Conservation (phyloP, 2,888 invertebrate genomes). For the Metallyticus violacea region DNA sequence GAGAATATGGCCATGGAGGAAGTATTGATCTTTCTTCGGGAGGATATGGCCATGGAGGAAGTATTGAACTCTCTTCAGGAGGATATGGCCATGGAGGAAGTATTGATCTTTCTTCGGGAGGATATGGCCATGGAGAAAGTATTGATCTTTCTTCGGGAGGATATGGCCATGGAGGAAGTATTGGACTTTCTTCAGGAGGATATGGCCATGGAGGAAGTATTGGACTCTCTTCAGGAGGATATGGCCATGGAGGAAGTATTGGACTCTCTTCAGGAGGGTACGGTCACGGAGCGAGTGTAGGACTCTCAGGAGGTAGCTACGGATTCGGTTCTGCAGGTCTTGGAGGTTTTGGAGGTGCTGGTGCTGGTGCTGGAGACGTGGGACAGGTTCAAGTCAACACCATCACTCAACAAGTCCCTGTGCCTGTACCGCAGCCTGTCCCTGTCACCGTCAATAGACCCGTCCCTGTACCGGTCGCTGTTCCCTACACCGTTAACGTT, state of each 20-base stretch:
- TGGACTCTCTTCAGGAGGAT: neutral
- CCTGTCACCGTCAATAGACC: slow-evolving; percentile 2
- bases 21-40: neutral
- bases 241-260: neutral
- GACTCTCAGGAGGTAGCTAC: neutral
- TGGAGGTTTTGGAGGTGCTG: neutral
- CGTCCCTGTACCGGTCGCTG: neutral
- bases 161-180: neutral
- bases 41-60: neutral
- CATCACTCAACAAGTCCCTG: neutral
- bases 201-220: neutral
- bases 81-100: too few relatives aligned
- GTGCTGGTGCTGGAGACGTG: neutral
- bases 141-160: neutral
- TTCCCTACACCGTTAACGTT: neutral
- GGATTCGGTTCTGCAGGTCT: neutral
- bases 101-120: too few relatives aligned
- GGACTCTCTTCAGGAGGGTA: too few relatives aligned
- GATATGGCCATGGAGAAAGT: too few relatives aligned
- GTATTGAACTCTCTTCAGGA: too few relatives aligned
- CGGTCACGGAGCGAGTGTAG: too few relatives aligned
- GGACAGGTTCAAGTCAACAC: neutral
- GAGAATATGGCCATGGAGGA: neutral
- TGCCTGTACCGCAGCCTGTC: neutral
- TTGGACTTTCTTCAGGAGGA: neutral